These are phyloP conservation scores for Napeogenes sylphis DNA, from an alignment of 2,888 invertebrate species.

Conservation along the genomic window DNA sequence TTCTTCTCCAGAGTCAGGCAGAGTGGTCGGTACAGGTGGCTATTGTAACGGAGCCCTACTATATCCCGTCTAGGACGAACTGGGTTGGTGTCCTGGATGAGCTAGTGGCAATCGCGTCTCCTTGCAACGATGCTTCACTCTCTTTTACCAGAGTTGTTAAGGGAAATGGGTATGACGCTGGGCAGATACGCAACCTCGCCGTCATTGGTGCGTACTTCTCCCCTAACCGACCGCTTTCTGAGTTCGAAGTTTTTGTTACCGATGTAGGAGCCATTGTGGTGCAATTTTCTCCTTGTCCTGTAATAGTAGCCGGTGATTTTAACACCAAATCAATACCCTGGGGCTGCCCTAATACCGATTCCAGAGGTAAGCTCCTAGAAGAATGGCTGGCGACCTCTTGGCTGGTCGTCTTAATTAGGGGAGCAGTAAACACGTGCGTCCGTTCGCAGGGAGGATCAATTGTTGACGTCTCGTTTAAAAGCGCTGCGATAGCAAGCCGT, in stretches of 20 bases:
- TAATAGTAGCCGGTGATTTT: slow-evolving; percentile 20
- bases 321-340: slow-evolving; percentile 21
- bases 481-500: slow-evolving; percentile 11
- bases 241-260: slow-evolving; percentile 17
- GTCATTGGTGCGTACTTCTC: slow-evolving; percentile 24
- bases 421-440: slow-evolving; percentile 28
- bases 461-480: slow-evolving; percentile 26
- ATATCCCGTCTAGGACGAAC: slow-evolving; percentile 17
- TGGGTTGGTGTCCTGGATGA: slow-evolving; percentile 20
- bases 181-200: slow-evolving; percentile 12
- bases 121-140: not conserved
- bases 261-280: slow-evolving; percentile 14
- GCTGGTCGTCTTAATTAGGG: slow-evolving; percentile 19
- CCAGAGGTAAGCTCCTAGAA: slow-evolving; percentile 9
- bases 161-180: slow-evolving; percentile 16
- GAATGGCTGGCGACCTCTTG: slow-evolving; percentile 24
- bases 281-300: slow-evolving; percentile 12
- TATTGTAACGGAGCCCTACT: slow-evolving; percentile 30
- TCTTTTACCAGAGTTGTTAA: slow-evolving; percentile 3
- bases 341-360: slow-evolving; percentile 14
- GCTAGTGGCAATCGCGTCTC: slow-evolving; percentile 16
- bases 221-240: slow-evolving; percentile 17
- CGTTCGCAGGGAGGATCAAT: slow-evolving; percentile 32
- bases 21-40: slow-evolving; percentile 21
- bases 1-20: slow-evolving; percentile 19